These are phyloP conservation scores for Onychostruthus taczanowskii DNA, from an alignment of 2,113 vertebrate species.

Conservation along the genomic window DNA sequence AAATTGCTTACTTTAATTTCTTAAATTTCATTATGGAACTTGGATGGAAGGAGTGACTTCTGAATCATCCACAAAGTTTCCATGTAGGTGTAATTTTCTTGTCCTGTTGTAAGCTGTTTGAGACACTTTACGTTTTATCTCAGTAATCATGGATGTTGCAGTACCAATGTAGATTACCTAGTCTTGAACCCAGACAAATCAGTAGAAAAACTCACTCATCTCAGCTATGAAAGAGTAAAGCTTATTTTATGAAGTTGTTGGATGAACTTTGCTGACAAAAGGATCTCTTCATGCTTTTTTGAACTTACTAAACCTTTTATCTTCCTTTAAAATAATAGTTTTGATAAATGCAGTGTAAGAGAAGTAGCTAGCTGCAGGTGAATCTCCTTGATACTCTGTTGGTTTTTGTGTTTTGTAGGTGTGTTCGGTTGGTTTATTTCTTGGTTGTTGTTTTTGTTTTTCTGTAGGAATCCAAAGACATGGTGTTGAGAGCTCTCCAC, in stretches of 20 bases:
- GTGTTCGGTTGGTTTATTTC: neutral
- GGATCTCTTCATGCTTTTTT: neutral
- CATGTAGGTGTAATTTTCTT: neutral
- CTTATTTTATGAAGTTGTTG: neutral
- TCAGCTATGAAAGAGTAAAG: neutral
- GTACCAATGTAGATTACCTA: neutral
- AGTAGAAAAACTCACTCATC: neutral
- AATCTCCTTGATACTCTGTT: neutral
- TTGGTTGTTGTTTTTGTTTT: neutral
- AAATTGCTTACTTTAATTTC: neutral
- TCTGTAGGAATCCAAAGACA: conserved; percentile 30
- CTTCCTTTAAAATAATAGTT: neutral
- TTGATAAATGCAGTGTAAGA: neutral
- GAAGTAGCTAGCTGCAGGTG: neutral
- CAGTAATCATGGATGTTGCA: neutral
- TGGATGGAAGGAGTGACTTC: neutral
- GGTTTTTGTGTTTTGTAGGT: neutral
- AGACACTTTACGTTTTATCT: neutral
- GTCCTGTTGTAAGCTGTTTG: neutral
- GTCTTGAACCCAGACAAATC: neutral
- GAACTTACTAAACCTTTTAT: neutral
- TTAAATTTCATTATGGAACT: neutral
- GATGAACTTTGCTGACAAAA: neutral
- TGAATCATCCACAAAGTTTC: neutral
- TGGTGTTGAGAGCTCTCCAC: conserved; percentile 33